phyloP scores from a whole-genome alignment of 1,140 invertebrate species.

The Holotrichia oblita region DNA sequence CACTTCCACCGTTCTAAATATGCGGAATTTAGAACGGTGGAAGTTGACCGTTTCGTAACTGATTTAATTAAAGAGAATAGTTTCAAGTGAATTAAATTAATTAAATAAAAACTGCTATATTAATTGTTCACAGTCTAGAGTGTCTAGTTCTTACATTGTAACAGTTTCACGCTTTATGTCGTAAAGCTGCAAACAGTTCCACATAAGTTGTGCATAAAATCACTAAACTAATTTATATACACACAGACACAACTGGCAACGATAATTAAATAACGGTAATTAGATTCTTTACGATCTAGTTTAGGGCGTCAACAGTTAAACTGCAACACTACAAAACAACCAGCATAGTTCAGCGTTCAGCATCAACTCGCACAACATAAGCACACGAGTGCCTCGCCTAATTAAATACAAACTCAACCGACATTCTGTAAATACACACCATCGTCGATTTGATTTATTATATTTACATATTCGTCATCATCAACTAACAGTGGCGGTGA shows the following conservation, averaged over 20 bases:
- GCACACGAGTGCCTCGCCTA: constrained; percentile 4
- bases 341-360: not conserved
- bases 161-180: no score
- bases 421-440: constrained; percentile 22
- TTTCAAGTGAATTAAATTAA: no score
- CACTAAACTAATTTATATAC: not conserved
- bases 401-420: constrained; percentile 35
- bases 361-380: not conserved
- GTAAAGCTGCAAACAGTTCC: no score
- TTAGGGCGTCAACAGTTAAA: not conserved
- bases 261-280: constrained; percentile 19
- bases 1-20: no score
- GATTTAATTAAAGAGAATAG: not conserved
- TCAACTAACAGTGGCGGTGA: not conserved
- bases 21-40: not conserved
- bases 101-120: no score
- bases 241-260: not conserved
- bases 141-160: no score
- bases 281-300: not conserved
- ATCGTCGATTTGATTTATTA: constrained; percentile 36
- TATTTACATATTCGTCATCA: constrained; percentile 35
- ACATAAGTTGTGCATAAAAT: not conserved
- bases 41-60: not conserved
- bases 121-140: no score
- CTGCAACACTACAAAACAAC: not conserved